Evolutionary conservation across 2,888 invertebrate genomes (phyloP), one percentile per base, ranked within the genome.

Genomic region (Clepsis dumicolana): DNA sequence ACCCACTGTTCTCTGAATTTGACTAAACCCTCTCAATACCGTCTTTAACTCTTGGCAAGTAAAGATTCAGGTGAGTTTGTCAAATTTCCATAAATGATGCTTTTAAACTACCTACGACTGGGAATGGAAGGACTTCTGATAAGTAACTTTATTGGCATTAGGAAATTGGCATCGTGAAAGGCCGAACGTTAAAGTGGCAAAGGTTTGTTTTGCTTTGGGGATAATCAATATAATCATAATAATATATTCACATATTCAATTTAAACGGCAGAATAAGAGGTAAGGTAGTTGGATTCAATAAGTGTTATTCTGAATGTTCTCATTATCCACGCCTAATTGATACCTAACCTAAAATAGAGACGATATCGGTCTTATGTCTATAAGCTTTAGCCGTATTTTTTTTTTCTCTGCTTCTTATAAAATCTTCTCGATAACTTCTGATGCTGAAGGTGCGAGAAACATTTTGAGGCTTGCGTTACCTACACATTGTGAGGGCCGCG

Each of bases 31-130:
- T 16, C 56, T 62, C 32, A 44, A 32, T 56, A 41, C 21, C 44
- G 29, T 54, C 41, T 35, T 56, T 56, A 29, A 64, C 44, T 56
- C 56, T 48, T 32, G 14, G 21, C 25, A 35, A 21, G 64, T 64
- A 50, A 65, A 53, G 32, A 68, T 64, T 63, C 69, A 65, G 60
- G 63, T 32, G 60, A 41, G 54, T 64, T 71, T 57, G 61, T 66
- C 56, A 27, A 68, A 65, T 71, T 71, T 70, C 63, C 71, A 71
- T 71, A 70, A 69, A 71, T 59, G 68, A 53, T 44, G 32, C 25
- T 50, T 35, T 57, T 25, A 65, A 57, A 65, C 57, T 48, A 50
- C 18, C 56, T 41, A 56, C 32, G 32, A 57, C 50, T 25, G 48
- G 48, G 35, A 32, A 44, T 24, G 24, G 50, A 64, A 29, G 64